Evolutionary conservation across 2,797 vertebrate genomes (phyloP).

Genomic region (Cirrhinus mrigala): DNA sequence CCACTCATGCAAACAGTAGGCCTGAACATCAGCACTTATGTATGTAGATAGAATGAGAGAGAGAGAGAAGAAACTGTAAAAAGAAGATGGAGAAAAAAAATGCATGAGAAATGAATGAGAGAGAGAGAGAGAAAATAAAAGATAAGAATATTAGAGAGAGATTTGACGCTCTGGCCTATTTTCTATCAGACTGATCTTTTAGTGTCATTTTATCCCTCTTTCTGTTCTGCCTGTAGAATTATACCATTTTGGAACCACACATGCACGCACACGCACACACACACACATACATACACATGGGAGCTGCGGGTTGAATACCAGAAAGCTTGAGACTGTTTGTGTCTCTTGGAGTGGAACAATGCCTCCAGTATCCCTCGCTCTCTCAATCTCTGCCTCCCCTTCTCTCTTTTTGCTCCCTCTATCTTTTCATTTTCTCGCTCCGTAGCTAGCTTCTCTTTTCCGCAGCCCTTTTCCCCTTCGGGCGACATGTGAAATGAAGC

Average conservation of each 20-base stretch:
- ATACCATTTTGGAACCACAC: constrained; percentile 41
- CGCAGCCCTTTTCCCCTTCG: constrained; percentile 33
- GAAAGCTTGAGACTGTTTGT: constrained; percentile 55
- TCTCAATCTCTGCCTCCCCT: constrained; percentile 36
- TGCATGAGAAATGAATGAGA: constrained; percentile 11
- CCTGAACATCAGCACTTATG: constrained; percentile 10
- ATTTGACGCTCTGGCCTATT: constrained; percentile 10
- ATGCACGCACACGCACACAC: constrained; percentile 33
- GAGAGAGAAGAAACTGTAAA: constrained; percentile 17
- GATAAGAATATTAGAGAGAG: neutral
- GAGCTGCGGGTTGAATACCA: constrained; percentile 47
- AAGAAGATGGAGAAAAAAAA: neutral
- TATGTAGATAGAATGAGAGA: neutral
- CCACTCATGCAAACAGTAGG: constrained; percentile 35
- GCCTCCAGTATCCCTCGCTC: constrained; percentile 46
- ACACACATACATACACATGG: constrained; percentile 34
- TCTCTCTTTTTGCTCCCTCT: constrained; percentile 38
- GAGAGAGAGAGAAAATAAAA: neutral
- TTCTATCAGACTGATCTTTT: constrained; percentile 38
- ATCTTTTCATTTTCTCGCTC: constrained; percentile 34
- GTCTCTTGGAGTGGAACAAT: constrained; percentile 55
- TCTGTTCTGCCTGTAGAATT: constrained; percentile 29
- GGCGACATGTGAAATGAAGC: constrained; percentile 57
- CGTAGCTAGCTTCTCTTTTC: constrained; percentile 32
- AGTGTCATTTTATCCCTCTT: constrained; percentile 30